Evolutionary conservation across 2,888 invertebrate species (phyloP).

Genomic region (Pomacea canaliculata): DNA sequence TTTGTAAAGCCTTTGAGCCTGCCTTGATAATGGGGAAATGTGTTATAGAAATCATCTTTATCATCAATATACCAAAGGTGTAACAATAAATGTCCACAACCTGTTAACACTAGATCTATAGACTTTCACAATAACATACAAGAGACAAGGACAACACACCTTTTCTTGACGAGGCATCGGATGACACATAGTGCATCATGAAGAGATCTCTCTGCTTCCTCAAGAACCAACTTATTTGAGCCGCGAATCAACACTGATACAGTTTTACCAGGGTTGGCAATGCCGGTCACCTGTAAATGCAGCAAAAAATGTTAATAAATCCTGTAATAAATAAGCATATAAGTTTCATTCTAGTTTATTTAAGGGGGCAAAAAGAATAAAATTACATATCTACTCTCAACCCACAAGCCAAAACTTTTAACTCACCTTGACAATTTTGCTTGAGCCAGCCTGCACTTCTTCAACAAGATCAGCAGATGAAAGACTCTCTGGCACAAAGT

Average conservation of each 20-base stretch:
- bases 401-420: too few relatives aligned
- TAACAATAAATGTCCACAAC: not conserved
- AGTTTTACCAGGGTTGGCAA: slow-evolving; percentile 88
- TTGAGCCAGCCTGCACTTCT: slow-evolving; percentile 86
- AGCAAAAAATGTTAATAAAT: not conserved
- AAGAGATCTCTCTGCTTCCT: slow-evolving; percentile 89
- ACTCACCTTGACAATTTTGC: slow-evolving; percentile 86
- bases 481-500: slow-evolving; percentile 92
- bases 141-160: slow-evolving; percentile 58
- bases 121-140: not conserved
- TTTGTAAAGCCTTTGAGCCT: too few relatives aligned
- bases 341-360: not conserved
- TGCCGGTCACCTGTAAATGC: slow-evolving; percentile 81
- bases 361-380: not conserved
- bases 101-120: not conserved
- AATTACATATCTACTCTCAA: not conserved
- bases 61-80: too few relatives aligned
- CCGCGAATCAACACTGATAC: slow-evolving; percentile 93
- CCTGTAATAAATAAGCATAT: not conserved
- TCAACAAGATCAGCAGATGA: slow-evolving; percentile 94
- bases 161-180: slow-evolving; percentile 94
- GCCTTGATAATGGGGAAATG: too few relatives aligned
- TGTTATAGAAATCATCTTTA: too few relatives aligned
- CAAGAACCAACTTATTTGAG: slow-evolving; percentile 88
- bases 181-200: slow-evolving; percentile 94